Evolutionary conservation across 2,888 invertebrate species (phyloP), one percentile per base, ranked within the genome.

Genomic region (Podotricha telesiphe): DNA sequence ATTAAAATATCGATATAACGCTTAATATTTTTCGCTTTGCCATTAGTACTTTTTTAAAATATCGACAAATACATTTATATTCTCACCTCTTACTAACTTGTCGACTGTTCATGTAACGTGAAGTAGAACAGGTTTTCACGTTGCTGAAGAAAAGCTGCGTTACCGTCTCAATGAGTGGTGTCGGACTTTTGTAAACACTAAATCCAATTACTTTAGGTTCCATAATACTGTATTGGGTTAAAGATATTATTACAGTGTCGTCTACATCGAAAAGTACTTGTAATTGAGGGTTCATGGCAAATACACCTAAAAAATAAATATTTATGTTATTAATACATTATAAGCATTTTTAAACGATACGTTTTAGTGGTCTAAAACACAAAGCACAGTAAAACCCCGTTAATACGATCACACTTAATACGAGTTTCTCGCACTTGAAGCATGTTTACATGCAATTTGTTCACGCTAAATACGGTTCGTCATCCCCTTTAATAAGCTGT

Each of bases 161-260:
- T 65, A 97, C 96, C 13, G 96, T 96, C 85, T 98, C 97, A 4
- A 94, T 94, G 6, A 88, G 94, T 74, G 94, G 94, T 81, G 95
- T 95, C 72, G 95, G 94, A 77, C 96, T 86, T 53, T 95, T 94
- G 84, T 98, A 98, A 64, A 97, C 95, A 65, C 97, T 97, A 84
- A 98, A 98, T 40, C 98, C 98, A 74, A 98, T 97, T 6, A 98
- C 97, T 93, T 98, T 97, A 13, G 98, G 98, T 85, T 98, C 98
- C 94, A 98, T 96, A 64, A 98, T 96, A 73, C 97, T 96, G 86
- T 98, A 97, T 82, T 98, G 98, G 84, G 97, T 97, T 13, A 98
- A 88, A 0, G 97, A 97, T 63, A 98, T 95, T 15, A 98, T 95
- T 0, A 97, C 95, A 0, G 84, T 85, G 67, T 86, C 88, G 0